Evolutionary conservation across 2,888 invertebrate species (phyloP).

Genomic region (Lasius fuliginosus): DNA sequence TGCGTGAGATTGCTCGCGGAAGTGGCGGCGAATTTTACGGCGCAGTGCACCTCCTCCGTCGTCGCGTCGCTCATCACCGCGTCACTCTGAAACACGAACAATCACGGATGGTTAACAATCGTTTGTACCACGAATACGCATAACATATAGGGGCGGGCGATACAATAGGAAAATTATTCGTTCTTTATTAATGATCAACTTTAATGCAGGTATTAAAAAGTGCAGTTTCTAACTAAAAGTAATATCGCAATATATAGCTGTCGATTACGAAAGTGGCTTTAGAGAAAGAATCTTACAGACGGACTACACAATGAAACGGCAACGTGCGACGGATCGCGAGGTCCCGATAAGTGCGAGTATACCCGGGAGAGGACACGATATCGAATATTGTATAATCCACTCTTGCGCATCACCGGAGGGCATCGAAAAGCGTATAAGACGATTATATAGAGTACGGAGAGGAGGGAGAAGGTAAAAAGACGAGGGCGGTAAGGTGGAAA

Average conservation of each 20-base stretch:
- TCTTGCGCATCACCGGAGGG: slow-evolving; percentile 77
- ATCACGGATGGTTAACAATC: neutral
- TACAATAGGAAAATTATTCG: neutral
- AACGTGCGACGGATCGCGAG: slow-evolving; percentile 63
- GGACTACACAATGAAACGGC: neutral
- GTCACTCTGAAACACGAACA: slow-evolving; percentile 75
- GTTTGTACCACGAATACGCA: neutral
- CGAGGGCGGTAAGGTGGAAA: slow-evolving; percentile 59
- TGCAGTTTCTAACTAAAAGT: neutral
- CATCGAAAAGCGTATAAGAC: slow-evolving; percentile 74
- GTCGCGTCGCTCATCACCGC: slow-evolving; percentile 72
- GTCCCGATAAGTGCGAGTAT: slow-evolving; percentile 70
- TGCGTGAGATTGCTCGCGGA: slow-evolving; percentile 78
- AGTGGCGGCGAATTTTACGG: slow-evolving; percentile 77
- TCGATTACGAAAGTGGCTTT: slow-evolving; percentile 39
- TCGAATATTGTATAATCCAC: slow-evolving; percentile 84
- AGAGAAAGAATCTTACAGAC: slow-evolving; percentile 15
- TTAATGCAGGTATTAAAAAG: neutral
- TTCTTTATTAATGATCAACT: neutral
- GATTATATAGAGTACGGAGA: slow-evolving; percentile 68
- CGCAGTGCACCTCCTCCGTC: slow-evolving; percentile 67
- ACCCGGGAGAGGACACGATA: slow-evolving; percentile 77
- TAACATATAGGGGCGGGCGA: neutral
- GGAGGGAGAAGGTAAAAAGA: slow-evolving; percentile 63
- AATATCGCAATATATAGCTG: neutral